phyloP scores from a whole-genome alignment of 2,888 invertebrate genomes.

The Galeopsomyia nigrocyanea region DNA sequence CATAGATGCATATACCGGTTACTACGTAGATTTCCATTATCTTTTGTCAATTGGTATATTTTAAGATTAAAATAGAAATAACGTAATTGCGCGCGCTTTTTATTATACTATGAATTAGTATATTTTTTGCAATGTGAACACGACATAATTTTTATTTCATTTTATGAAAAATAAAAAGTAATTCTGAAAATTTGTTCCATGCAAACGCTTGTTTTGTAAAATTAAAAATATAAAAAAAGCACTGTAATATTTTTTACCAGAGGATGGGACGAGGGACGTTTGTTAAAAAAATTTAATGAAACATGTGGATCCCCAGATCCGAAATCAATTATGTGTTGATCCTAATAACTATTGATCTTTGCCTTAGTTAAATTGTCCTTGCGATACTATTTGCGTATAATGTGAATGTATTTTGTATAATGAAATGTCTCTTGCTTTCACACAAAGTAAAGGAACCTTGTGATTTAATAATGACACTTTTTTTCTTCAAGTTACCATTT shows the following conservation, averaged over 20 bases:
- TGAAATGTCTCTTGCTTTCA: constrained; percentile 50
- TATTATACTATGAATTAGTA: too few relatives aligned
- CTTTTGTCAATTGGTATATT: too few relatives aligned
- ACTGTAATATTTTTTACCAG: constrained; percentile 68
- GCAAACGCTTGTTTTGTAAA: constrained; percentile 61
- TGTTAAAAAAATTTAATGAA: constrained; percentile 53
- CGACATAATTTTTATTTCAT: background rate
- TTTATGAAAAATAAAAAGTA: constrained; percentile 4
- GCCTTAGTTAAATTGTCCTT: constrained; percentile 52
- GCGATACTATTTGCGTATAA: constrained; percentile 51
- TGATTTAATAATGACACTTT: constrained; percentile 45
- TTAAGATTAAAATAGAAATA: too few relatives aligned
- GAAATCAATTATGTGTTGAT: constrained; percentile 37
- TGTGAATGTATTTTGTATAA: constrained; percentile 54
- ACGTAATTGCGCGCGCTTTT: too few relatives aligned
- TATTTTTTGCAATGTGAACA: too few relatives aligned
- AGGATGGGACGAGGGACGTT: constrained; percentile 65
- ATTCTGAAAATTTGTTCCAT: constrained; percentile 39
- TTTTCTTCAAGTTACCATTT: constrained; percentile 38
- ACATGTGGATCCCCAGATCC: constrained; percentile 38
- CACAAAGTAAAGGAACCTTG: constrained; percentile 48
- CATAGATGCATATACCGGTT: too few relatives aligned
- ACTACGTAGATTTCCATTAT: too few relatives aligned
- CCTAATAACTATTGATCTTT: constrained; percentile 50
- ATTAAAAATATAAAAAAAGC: constrained; percentile 52